Evolutionary conservation across 2,888 invertebrate species (phyloP), one percentile per base, ranked within the genome.

Genomic region (Auanema sp.): DNA sequence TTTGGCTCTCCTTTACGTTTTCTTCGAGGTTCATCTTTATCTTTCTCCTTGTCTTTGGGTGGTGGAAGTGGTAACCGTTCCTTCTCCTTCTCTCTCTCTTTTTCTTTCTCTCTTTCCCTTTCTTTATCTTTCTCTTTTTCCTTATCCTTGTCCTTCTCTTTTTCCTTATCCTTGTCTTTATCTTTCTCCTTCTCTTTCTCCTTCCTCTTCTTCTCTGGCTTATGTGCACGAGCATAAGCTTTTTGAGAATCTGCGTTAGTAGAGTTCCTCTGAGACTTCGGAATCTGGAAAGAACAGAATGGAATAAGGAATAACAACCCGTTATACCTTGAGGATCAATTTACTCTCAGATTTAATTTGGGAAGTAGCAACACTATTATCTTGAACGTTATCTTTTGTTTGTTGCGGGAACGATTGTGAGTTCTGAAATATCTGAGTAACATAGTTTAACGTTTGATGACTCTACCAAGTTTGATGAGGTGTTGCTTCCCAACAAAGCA

Each of bases 291-390:
- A 54, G 23, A 5, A 16, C 16, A 33, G 8, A 33, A 25, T 54
- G n/a, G 24, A 40, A 14, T 41, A 11, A 14, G 51, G n/a, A 51
- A 24, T 40, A 24, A 24, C 11, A 16, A n/a, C n/a, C n/a, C n/a
- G n/a, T n/a, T n/a, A 5, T 50, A 65, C 65, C 49, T 66, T 66
- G 3, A 66, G 11, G n/a, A 61, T 55, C 1, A 66, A 47, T 23
- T 58, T 59, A n/a, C 60, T 63, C 21, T 60, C 52, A 23, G 16
- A n/a, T 14, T 16, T 41, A 23, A 10, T 51, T 58, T 16, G 49
- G 8, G 33, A 33, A 33, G 33, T 33, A 33, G 33, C 4, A 33
- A 33, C 8, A 33, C 33, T 33, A 8, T 33, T 33, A 3, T 33
- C 33, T 33, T 5, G 4, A 33, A 33, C 24, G 23, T 55, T 18